A percentile compares a stretch with the other conserved stretches of the same genome.
Conservation (phyloP, 2,113 vertebrate genomes). For the Ahaetulla prasina region DNA sequence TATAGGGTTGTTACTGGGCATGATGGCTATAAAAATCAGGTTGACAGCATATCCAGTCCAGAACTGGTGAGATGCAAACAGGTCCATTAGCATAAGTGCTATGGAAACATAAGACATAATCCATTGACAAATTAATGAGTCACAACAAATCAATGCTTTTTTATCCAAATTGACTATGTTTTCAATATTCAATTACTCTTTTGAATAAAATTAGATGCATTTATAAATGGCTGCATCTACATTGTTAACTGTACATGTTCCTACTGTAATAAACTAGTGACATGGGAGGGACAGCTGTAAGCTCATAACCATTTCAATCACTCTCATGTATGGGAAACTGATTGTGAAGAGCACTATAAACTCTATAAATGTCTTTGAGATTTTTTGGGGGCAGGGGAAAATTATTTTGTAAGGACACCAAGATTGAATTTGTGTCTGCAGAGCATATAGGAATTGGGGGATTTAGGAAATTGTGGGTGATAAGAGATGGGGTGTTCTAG, state of each 20-base stretch:
- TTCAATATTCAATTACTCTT: slow-evolving; percentile 1
- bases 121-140: slow-evolving; percentile 19
- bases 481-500: not conserved
- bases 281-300: not conserved
- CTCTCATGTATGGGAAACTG: not conserved
- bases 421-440: not conserved
- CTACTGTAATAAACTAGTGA: not conserved
- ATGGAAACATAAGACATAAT: slow-evolving; percentile 15
- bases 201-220: slow-evolving; percentile 13
- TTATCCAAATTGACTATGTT: not conserved
- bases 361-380: not conserved
- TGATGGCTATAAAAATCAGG: not conserved
- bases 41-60: slow-evolving; percentile 29
- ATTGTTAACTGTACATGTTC: not conserved
- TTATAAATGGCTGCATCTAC: not conserved
- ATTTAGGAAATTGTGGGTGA: not conserved
- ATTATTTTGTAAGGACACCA: not conserved
- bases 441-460: not conserved
- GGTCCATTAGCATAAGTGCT: not conserved
- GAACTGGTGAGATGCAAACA: not conserved
- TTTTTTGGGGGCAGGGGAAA: not conserved
- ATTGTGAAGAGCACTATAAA: not conserved
- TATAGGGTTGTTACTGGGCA: slow-evolving; percentile 26
- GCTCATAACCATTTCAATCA: not conserved
- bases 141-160: slow-evolving; percentile 7